Percentiles rank a stretch among this genome's conserved stretches.
Evolutionary conservation across 1,140 invertebrate species (phyloP).

Genomic region (Vollenhovia emeryi): DNA sequence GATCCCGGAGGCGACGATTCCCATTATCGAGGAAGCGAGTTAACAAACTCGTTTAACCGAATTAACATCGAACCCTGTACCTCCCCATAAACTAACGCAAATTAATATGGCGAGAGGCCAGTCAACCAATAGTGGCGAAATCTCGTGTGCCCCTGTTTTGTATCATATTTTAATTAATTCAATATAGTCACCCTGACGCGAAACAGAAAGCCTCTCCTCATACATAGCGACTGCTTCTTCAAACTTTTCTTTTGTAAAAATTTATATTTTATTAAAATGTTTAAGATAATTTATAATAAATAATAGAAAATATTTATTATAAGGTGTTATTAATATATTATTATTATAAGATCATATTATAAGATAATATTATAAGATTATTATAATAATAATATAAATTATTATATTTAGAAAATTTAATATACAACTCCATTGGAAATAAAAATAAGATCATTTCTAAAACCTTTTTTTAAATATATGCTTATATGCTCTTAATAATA

Average conservation of each 20-base stretch:
- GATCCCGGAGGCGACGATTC: not conserved
- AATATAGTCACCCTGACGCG: not conserved
- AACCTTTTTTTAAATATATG: no score
- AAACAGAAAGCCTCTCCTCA: not conserved
- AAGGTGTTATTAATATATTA: no score
- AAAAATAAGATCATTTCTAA: not conserved
- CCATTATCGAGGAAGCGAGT: not conserved
- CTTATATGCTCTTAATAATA: no score
- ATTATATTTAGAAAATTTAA: not conserved
- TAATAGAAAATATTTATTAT: conserved; percentile 13
- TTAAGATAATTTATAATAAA: not conserved
- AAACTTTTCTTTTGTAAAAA: not conserved
- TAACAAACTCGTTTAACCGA: conserved; percentile 29
- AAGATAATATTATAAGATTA: not conserved
- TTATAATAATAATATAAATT: no score
- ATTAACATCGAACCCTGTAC: not conserved
- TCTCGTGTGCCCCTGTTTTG: not conserved
- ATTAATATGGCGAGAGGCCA: not conserved
- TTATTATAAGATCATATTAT: no score
- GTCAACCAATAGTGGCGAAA: not conserved
- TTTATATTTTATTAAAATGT: conserved; percentile 8
- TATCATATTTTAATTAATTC: not conserved
- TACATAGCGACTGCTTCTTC: not conserved
- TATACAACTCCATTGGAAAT: not conserved
- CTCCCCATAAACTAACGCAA: not conserved